Evolutionary conservation across 2,888 invertebrate genomes (phyloP).

Genomic region (Esperia sulphurella): DNA sequence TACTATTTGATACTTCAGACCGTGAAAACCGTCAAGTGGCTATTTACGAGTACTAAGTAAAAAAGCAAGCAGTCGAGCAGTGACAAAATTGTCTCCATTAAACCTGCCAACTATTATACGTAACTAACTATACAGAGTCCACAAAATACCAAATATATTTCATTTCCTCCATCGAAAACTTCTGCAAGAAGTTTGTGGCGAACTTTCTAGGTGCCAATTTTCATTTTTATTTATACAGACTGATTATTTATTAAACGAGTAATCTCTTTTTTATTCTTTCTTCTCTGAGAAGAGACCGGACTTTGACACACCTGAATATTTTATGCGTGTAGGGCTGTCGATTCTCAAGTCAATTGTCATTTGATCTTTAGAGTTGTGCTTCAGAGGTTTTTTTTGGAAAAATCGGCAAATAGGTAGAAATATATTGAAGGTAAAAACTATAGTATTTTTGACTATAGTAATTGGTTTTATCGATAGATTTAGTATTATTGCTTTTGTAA

Average conservation of each 20-base stretch:
- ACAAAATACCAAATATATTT: neutral
- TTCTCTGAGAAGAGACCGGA: neutral
- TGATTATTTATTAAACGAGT: conserved; percentile 3
- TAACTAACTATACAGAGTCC: neutral
- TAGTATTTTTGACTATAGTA: too few species aligned
- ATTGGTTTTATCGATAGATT: too few species aligned
- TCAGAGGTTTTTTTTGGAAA: too few species aligned
- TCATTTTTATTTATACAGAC: neutral
- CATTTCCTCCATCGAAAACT: neutral
- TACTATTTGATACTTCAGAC: too few species aligned
- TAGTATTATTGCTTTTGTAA: too few species aligned
- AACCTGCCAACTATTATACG: neutral
- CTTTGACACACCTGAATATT: neutral
- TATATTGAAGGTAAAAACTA: too few species aligned
- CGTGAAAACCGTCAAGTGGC: too few species aligned
- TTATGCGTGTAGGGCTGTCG: neutral
- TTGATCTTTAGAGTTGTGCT: too few species aligned
- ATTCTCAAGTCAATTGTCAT: too few species aligned
- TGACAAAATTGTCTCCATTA: neutral
- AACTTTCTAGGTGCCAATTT: neutral
- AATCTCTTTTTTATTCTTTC: neutral
- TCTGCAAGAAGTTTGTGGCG: neutral
- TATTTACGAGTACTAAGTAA: too few species aligned
- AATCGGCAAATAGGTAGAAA: too few species aligned
- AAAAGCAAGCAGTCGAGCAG: neutral